Evolutionary conservation across 1,140 invertebrate genomes (phyloP).

Genomic region (Diabrotica virgifera): DNA sequence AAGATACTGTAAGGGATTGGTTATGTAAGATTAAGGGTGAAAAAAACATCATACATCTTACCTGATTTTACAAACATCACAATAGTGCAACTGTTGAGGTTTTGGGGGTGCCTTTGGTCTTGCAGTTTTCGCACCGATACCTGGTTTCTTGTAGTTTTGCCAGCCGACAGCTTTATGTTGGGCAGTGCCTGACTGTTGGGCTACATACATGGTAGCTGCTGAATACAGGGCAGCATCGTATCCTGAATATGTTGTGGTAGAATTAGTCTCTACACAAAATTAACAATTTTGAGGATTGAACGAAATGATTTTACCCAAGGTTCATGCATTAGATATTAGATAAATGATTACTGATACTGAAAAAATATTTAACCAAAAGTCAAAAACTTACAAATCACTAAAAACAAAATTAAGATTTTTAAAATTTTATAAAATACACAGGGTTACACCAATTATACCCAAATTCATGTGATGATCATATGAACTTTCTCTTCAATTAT

Average conservation of each 20-base stretch:
- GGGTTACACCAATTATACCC: too few species aligned
- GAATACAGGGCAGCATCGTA: conserved; percentile 92
- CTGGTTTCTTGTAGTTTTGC: conserved; percentile 72
- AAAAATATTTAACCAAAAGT: neutral
- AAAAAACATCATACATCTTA: conserved; percentile 46
- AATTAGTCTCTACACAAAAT: conserved; percentile 51
- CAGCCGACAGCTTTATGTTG: conserved; percentile 59
- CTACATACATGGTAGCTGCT: conserved; percentile 89
- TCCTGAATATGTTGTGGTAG: conserved; percentile 69
- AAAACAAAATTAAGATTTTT: neutral
- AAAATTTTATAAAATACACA: neutral
- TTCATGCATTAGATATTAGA: neutral
- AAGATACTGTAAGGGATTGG: too few species aligned
- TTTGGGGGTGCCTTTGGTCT: conserved; percentile 79
- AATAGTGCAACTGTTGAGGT: conserved; percentile 89
- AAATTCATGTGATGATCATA: neutral
- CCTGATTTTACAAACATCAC: conserved; percentile 96
- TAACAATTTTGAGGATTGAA: conserved; percentile 14
- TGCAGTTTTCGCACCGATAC: conserved; percentile 61
- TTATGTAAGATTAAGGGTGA: neutral
- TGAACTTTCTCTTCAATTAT: neutral
- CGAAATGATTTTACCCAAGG: neutral
- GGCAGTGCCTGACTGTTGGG: conserved; percentile 59
- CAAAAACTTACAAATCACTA: neutral
- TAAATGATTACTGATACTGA: neutral